Percentiles rank a stretch among this genome's conserved stretches.
Conservation (phyloP, 2,888 invertebrate genomes). For the Aleiodes leptofemur region DNA sequence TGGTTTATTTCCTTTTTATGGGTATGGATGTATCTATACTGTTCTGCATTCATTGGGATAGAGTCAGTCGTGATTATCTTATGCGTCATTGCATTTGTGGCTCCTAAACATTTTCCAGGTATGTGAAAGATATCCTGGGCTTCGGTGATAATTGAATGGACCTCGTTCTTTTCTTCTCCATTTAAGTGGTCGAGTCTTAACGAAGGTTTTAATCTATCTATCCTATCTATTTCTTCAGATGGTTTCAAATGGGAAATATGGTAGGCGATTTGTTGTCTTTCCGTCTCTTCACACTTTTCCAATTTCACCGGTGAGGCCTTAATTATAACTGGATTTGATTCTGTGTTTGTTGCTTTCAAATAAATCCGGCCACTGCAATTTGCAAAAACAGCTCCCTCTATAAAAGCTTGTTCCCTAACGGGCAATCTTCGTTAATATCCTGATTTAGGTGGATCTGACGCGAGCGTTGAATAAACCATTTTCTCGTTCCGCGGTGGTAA, state of each 20-base stretch:
- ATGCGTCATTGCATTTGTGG: slow-evolving; percentile 41
- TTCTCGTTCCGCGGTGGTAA: neutral
- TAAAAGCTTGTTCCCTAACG: neutral
- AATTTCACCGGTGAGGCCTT: neutral
- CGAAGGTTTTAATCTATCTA: neutral
- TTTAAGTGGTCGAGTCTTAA: neutral
- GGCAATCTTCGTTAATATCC: neutral
- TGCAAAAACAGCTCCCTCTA: neutral
- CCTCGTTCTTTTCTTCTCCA: neutral
- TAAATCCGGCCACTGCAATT: neutral
- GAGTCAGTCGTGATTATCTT: slow-evolving; percentile 47
- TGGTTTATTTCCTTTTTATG: slow-evolving; percentile 48
- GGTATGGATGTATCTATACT: slow-evolving; percentile 49
- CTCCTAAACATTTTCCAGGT: slow-evolving; percentile 44
- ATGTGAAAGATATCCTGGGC: slow-evolving; percentile 14
- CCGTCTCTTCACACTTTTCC: neutral
- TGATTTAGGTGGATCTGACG: neutral
- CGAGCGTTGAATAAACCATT: neutral
- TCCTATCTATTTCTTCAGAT: neutral
- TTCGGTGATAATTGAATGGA: neutral
- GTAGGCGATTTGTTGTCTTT: neutral
- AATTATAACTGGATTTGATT: neutral
- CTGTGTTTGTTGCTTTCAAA: neutral
- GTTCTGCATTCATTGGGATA: slow-evolving; percentile 44
- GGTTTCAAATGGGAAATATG: neutral